phyloP scores from a whole-genome alignment of 2,888 invertebrate genomes.

The Protodeltote pygarga region DNA sequence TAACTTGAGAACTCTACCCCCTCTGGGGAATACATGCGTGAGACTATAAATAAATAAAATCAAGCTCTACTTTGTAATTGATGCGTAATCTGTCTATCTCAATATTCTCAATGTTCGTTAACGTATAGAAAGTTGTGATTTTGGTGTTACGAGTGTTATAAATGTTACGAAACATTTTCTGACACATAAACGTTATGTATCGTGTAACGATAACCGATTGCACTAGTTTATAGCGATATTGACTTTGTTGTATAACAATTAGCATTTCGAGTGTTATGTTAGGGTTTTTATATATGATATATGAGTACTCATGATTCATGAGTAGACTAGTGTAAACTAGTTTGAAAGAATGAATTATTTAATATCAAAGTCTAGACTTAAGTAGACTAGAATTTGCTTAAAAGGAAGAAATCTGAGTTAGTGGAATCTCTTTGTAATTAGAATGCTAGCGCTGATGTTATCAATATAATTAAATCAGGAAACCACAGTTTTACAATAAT shows the following conservation, averaged over 20 bases:
- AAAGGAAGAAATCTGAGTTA: too few relatives aligned
- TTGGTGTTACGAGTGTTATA: conserved; percentile 46
- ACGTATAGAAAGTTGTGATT: conserved; percentile 53
- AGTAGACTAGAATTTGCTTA: too few relatives aligned
- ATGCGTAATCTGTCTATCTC: conserved; percentile 12
- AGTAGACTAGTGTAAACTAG: too few relatives aligned
- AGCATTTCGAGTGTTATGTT: conserved; percentile 3
- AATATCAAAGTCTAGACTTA: too few relatives aligned
- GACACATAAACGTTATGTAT: conserved; percentile 45
- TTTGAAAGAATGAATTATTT: too few relatives aligned
- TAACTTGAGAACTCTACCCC: too few relatives aligned
- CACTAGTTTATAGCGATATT: conserved; percentile 32
- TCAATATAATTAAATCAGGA: conserved; percentile 40
- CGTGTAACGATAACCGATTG: conserved; percentile 30
- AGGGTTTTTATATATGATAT: background rate
- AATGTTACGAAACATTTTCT: conserved; percentile 48
- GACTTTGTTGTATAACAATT: conserved; percentile 42
- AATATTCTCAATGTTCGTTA: conserved; percentile 2
- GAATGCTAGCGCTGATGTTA: conserved; percentile 8
- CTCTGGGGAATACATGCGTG: too few relatives aligned
- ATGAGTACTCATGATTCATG: background rate
- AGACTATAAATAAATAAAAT: too few relatives aligned
- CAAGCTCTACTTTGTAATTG: background rate
- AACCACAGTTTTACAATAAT: conserved; percentile 16
- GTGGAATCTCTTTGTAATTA: too few relatives aligned